Conservation (phyloP, 1,140 invertebrate genomes). For the Aphaenogaster ashmeadi region DNA sequence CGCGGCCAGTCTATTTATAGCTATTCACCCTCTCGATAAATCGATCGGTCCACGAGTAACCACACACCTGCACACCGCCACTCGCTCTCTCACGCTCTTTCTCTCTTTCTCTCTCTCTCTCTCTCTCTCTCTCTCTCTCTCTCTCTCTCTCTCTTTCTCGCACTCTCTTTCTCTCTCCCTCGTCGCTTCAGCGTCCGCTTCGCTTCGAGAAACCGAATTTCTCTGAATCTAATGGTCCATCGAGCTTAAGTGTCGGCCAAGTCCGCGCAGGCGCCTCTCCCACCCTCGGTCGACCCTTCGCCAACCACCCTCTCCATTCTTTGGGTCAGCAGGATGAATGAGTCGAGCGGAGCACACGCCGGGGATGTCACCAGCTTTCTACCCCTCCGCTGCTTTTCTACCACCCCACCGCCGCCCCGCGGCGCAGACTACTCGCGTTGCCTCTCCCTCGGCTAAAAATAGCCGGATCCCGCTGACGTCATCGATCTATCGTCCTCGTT, state of each 20-base stretch:
- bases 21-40: slow-evolving; percentile 55
- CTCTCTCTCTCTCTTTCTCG: neutral
- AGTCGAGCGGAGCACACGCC: slow-evolving; percentile 67
- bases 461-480: slow-evolving; percentile 76
- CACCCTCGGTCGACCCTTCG: neutral
- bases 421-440: slow-evolving; percentile 59
- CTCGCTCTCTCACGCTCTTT: neutral
- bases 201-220: slow-evolving; percentile 44
- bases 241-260: slow-evolving; percentile 44
- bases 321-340: slow-evolving; percentile 76
- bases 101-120: slow-evolving; percentile 12
- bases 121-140: slow-evolving; percentile 5
- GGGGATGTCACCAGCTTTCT: slow-evolving; percentile 63
- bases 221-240: slow-evolving; percentile 56
- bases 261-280: neutral
- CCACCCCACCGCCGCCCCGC: neutral
- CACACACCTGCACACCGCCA: slow-evolving; percentile 44
- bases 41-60: slow-evolving; percentile 52
- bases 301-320: slow-evolving; percentile 57
- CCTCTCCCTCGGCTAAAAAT: slow-evolving; percentile 72
- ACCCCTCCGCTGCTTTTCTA: slow-evolving; percentile 42
- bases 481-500: slow-evolving; percentile 73
- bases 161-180: slow-evolving; percentile 12
- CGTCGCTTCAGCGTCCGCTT: slow-evolving; percentile 13
- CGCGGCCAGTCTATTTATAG: slow-evolving; percentile 63